A percentile compares a stretch with the other conserved stretches of the same genome.
Conservation (phyloP, 2,113 vertebrate species). For the Ornithorhynchus anatinus region DNA sequence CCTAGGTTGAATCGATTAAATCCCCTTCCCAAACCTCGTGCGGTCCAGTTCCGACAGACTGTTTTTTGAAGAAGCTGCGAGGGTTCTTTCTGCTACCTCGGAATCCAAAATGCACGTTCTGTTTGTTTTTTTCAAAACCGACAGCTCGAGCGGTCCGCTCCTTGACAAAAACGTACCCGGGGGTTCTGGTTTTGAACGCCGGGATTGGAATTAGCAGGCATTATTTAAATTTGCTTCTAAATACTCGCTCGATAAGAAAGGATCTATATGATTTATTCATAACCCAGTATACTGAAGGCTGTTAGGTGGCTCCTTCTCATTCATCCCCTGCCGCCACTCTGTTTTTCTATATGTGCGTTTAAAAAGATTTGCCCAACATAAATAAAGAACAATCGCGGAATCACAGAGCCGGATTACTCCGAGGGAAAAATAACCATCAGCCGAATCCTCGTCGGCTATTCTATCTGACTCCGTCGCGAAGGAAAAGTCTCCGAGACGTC, state of each 20-base stretch:
- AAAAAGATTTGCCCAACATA: constrained; percentile 65
- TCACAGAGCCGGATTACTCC: constrained; percentile 69
- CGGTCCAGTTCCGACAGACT: neutral
- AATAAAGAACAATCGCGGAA: constrained; percentile 76
- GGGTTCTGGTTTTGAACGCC: constrained; percentile 56
- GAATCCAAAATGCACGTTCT: constrained; percentile 41
- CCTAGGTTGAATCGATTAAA: constrained; percentile 12
- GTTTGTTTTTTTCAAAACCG: constrained; percentile 28
- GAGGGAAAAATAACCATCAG: constrained; percentile 21
- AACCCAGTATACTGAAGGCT: constrained; percentile 64
- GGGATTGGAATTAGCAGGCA: constrained; percentile 61
- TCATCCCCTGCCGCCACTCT: constrained; percentile 59
- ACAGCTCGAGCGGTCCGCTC: constrained; percentile 57
- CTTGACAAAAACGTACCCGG: constrained; percentile 36
- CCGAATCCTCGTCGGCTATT: constrained; percentile 67
- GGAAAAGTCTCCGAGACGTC: constrained; percentile 71
- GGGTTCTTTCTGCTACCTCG: rapidly evolving
- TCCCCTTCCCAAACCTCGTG: neutral
- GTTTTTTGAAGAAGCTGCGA: constrained; percentile 17
- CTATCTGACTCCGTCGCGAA: constrained; percentile 76
- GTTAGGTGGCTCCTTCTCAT: constrained; percentile 57
- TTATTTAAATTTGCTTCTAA: constrained; percentile 70
- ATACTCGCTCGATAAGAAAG: constrained; percentile 67
- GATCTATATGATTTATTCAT: constrained; percentile 68
- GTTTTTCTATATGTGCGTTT: constrained; percentile 63